Evolutionary conservation across 2,888 invertebrate species (phyloP).

Genomic region (Melanostoma mellinum): DNA sequence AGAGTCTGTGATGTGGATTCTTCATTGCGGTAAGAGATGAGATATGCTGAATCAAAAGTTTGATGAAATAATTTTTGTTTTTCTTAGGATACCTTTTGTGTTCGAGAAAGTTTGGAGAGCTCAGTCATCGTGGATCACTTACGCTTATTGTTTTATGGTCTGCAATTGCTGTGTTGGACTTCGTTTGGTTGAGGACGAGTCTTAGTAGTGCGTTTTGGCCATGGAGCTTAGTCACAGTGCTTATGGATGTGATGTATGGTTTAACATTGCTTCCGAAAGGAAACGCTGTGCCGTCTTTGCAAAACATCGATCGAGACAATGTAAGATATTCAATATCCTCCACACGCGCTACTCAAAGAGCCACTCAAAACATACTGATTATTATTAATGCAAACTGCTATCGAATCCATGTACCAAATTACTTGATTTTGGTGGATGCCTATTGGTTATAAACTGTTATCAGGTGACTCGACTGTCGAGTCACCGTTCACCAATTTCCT

Average conservation of each 20-base stretch:
- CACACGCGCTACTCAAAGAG: too few relatives aligned
- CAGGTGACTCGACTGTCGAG: too few relatives aligned
- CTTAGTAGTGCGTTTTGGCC: constrained; percentile 83
- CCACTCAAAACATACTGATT: too few relatives aligned
- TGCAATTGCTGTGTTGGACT: constrained; percentile 86
- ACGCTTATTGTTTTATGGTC: constrained; percentile 87
- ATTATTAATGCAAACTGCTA: too few relatives aligned
- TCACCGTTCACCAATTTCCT: too few relatives aligned
- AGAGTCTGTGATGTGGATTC: constrained; percentile 90
- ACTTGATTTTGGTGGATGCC: too few relatives aligned
- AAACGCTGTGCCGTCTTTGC: constrained; percentile 79
- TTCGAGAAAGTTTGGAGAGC: constrained; percentile 85
- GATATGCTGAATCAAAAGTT: not conserved
- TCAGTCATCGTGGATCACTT: constrained; percentile 89
- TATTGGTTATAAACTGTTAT: too few relatives aligned
- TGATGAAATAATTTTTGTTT: not conserved
- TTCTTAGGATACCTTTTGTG: constrained; percentile 83
- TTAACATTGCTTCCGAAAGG: constrained; percentile 87
- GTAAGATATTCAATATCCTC: constrained; percentile 2
- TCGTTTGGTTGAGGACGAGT: constrained; percentile 87
- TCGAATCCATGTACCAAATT: too few relatives aligned
- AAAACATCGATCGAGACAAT: constrained; percentile 66
- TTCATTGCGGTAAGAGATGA: constrained; percentile 88
- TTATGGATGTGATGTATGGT: constrained; percentile 87
- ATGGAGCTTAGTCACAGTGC: constrained; percentile 85